Evolutionary conservation across 2,888 invertebrate species (phyloP).

Genomic region (Allygus modestus): DNA sequence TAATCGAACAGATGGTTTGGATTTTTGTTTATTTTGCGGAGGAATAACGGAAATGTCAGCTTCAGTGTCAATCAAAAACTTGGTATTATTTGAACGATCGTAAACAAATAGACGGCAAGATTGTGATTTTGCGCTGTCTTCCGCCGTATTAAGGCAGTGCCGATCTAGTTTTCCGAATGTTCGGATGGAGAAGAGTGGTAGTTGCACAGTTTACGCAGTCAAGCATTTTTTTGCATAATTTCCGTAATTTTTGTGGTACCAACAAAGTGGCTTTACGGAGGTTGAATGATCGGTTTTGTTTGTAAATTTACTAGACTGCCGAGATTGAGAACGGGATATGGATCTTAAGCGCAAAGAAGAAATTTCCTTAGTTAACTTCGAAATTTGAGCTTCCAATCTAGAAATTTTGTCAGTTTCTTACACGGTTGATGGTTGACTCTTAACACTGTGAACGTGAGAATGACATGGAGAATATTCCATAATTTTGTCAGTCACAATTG

Average conservation of each 20-base stretch:
- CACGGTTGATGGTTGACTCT: neutral
- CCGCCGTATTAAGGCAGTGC: constrained; percentile 63
- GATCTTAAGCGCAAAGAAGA: neutral
- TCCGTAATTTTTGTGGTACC: neutral
- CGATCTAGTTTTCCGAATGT: constrained; percentile 48
- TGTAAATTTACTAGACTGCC: neutral
- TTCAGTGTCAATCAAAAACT: neutral
- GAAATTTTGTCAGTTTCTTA: neutral
- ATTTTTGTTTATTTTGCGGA: neutral
- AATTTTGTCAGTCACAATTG: constrained; percentile 30
- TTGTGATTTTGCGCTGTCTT: neutral
- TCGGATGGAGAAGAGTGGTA: constrained; percentile 23
- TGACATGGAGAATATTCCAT: neutral
- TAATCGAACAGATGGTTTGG: constrained; percentile 1
- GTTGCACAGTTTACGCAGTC: constrained; percentile 60
- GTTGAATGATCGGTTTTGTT: neutral
- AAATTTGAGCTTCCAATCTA: neutral
- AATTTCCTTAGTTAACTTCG: neutral
- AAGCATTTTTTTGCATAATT: constrained; percentile 61
- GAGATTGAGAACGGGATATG: neutral
- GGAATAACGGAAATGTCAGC: neutral
- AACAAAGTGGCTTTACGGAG: neutral
- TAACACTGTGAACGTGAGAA: neutral
- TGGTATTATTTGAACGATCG: constrained; percentile 27
- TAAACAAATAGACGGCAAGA: constrained; percentile 53